Percentiles rank a stretch among this genome's conserved stretches.
Conservation (phyloP, 2,113 vertebrate genomes). For the Genyomyrus donnyi region DNA sequence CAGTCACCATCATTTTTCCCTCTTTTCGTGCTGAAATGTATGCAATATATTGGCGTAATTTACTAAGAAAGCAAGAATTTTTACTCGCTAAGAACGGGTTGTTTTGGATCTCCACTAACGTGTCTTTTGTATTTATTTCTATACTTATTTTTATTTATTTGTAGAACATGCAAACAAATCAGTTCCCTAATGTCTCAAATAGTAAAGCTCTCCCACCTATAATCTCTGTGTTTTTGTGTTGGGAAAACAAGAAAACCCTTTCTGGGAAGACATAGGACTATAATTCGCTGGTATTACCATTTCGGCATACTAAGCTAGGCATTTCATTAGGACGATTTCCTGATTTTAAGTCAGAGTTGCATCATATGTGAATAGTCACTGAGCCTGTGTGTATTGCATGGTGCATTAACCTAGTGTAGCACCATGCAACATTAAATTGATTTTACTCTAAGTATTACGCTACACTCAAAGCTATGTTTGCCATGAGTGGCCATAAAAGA, state of each 20-base stretch:
- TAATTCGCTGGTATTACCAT: not conserved
- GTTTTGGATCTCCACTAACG: not conserved
- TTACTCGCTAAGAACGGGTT: not conserved
- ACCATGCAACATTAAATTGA: not conserved
- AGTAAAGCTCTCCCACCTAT: not conserved
- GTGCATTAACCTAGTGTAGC: not conserved
- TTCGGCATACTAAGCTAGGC: not conserved
- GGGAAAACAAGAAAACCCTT: not conserved
- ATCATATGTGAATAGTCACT: not conserved
- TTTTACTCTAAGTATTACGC: not conserved
- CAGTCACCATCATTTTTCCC: not conserved
- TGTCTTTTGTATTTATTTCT: not conserved
- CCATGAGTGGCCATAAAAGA: not conserved
- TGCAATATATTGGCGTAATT: not conserved
- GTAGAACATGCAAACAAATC: not conserved
- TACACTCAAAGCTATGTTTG: not conserved
- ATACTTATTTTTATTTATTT: not conserved
- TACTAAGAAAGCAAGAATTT: not conserved
- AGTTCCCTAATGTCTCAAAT: not conserved
- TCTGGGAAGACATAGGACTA: not conserved
- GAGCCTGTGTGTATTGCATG: not conserved
- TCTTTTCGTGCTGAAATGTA: not conserved
- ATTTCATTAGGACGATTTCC: not conserved
- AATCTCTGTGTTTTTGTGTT: not conserved
- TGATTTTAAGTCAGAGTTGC: slow-evolving; percentile 11